Evolutionary conservation across 1,140 invertebrate genomes (phyloP).

Genomic region (Drosophila mayri): DNA sequence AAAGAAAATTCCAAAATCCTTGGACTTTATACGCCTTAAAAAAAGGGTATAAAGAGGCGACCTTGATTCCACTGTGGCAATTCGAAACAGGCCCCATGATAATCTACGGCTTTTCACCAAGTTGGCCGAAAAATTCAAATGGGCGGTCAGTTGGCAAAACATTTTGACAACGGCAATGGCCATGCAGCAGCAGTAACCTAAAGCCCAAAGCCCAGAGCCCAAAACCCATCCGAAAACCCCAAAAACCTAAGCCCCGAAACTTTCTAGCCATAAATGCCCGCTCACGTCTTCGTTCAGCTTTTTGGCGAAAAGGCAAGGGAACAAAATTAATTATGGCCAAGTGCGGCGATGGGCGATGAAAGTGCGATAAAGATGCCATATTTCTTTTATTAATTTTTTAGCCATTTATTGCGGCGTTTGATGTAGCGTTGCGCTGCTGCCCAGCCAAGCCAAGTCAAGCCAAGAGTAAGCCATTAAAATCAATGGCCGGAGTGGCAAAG

Average conservation of each 20-base stretch:
- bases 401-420: slow-evolving; percentile 39
- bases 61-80: slow-evolving; percentile 12
- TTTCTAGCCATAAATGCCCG: slow-evolving; percentile 73
- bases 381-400: slow-evolving; percentile 73
- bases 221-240: slow-evolving; percentile 48
- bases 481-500: slow-evolving; percentile 52
- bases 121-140: slow-evolving; percentile 66
- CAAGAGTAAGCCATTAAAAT: slow-evolving; percentile 70
- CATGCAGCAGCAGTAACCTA: slow-evolving; percentile 15
- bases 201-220: slow-evolving; percentile 11
- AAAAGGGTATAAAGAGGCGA: not conserved
- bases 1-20: not conserved
- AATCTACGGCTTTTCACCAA: slow-evolving; percentile 37
- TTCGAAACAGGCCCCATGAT: slow-evolving; percentile 31
- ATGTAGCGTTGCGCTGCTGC: slow-evolving; percentile 19
- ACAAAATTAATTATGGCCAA: slow-evolving; percentile 78
- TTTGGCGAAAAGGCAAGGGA: slow-evolving; percentile 50
- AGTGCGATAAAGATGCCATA: slow-evolving; percentile 66
- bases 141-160: slow-evolving; percentile 75
- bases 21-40: not conserved
- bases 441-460: not conserved
- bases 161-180: slow-evolving; percentile 64
- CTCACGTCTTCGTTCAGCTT: slow-evolving; percentile 49
- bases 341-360: slow-evolving; percentile 70
- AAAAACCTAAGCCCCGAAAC: slow-evolving; percentile 47